Conservation (phyloP, 1,140 invertebrate species). For the Planococcus citri region DNA sequence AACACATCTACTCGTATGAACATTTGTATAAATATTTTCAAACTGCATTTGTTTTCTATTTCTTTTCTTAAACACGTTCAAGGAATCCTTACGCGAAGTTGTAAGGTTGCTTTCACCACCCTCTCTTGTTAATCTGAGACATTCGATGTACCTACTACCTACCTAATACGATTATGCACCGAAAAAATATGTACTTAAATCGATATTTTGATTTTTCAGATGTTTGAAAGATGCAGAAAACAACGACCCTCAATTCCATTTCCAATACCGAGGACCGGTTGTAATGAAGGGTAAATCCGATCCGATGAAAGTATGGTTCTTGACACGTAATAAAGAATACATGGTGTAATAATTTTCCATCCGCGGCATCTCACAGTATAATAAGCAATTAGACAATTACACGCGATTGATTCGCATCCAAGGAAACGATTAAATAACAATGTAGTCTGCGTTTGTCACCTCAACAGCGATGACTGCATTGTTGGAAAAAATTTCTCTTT, state of each 20-base stretch:
- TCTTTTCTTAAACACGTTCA: not conserved
- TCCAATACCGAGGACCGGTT: slow-evolving; percentile 77
- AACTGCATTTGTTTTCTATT: not conserved
- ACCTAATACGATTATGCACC: not conserved
- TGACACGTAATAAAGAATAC: slow-evolving; percentile 41
- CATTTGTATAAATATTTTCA: not conserved
- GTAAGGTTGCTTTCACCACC: not conserved
- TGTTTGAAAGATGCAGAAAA: slow-evolving; percentile 70
- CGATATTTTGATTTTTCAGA: slow-evolving; percentile 40
- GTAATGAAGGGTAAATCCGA: slow-evolving; percentile 90
- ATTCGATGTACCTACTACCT: too few relatives aligned
- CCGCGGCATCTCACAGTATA: too few relatives aligned
- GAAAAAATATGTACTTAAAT: not conserved
- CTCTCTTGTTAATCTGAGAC: not conserved
- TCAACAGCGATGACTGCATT: too few relatives aligned
- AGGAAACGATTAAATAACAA: not conserved
- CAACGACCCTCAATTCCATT: slow-evolving; percentile 68
- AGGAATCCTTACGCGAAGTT: not conserved
- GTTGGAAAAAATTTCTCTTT: not conserved
- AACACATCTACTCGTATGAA: not conserved
- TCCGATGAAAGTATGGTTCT: slow-evolving; percentile 90
- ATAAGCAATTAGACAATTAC: not conserved
- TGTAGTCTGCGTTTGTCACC: too few relatives aligned
- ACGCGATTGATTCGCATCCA: not conserved
- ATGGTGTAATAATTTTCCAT: not conserved